phyloP scores from a whole-genome alignment of 2,888 invertebrate genomes.

The Apotomis capreana region DNA sequence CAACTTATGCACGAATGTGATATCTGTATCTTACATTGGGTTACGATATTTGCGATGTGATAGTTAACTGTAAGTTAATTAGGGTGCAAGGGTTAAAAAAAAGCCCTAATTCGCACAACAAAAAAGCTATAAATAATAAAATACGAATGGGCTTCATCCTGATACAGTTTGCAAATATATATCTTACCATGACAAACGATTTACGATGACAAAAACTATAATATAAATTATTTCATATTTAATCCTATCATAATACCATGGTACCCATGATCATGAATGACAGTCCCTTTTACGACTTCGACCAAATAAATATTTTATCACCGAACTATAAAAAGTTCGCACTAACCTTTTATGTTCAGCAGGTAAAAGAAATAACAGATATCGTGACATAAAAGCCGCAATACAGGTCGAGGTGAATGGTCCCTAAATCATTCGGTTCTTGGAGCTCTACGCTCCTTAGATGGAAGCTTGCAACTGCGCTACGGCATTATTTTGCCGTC shows the following conservation, averaged over 20 bases:
- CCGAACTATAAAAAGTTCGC: conserved; percentile 12
- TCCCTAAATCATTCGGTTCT: conserved; percentile 64
- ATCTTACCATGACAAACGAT: neutral
- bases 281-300: neutral
- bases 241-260: neutral
- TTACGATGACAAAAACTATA: neutral
- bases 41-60: too few species aligned
- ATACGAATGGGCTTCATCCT: neutral
- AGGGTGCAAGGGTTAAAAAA: too few species aligned
- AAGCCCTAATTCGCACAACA: too few species aligned
- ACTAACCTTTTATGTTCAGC: neutral
- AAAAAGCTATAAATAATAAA: neutral
- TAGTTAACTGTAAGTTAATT: too few species aligned
- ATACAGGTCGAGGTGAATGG: conserved; percentile 69
- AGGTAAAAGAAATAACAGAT: conserved; percentile 30
- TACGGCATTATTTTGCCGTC: conserved; percentile 24
- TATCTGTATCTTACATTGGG: too few species aligned
- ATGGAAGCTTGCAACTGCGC: conserved; percentile 66
- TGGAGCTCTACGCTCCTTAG: conserved; percentile 61
- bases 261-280: neutral
- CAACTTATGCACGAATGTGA: too few species aligned
- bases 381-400: conserved; percentile 44
- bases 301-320: neutral
- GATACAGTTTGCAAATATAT: neutral
- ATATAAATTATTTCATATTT: neutral